A percentile compares a stretch with the other conserved stretches of the same genome.
Evolutionary conservation across 1,140 invertebrate genomes (phyloP).

Genomic region (Triops longicaudatus): DNA sequence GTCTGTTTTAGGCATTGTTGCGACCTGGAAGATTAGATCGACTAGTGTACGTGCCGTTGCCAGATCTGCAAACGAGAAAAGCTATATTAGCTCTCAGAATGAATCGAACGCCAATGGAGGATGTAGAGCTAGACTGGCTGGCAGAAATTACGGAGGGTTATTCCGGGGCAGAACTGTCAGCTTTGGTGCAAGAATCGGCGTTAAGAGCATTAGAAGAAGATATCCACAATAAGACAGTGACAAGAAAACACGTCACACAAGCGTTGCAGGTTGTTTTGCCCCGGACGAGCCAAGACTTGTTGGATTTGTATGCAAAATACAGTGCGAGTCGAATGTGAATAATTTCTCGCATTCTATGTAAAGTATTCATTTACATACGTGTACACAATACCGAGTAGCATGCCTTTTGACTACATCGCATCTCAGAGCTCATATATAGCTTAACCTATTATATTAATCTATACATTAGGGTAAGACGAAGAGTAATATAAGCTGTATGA

Average conservation of each 20-base stretch:
- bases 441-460: too few relatives aligned
- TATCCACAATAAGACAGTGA: conserved; percentile 48
- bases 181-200: conserved; percentile 78
- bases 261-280: conserved; percentile 60
- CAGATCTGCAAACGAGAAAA: conserved; percentile 40
- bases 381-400: too few relatives aligned
- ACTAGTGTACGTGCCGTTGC: conserved; percentile 48
- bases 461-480: too few relatives aligned
- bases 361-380: not conserved
- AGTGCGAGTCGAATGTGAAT: not conserved
- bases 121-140: conserved; percentile 38
- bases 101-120: conserved; percentile 37
- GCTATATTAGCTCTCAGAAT: conserved; percentile 42
- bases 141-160: conserved; percentile 42
- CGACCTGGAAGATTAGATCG: conserved; percentile 46
- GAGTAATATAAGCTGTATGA: too few relatives aligned
- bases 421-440: too few relatives aligned
- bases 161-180: conserved; percentile 55
- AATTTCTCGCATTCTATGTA: too few relatives aligned
- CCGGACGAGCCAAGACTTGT: conserved; percentile 54
- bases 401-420: too few relatives aligned
- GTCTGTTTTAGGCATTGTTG: conserved; percentile 38
- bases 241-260: conserved; percentile 54
- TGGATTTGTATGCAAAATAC: conserved; percentile 59
- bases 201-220: conserved; percentile 65